Evolutionary conservation across 2,888 invertebrate genomes (phyloP), one percentile per base, ranked within the genome.

Genomic region (Coenonympha glycerion): DNA sequence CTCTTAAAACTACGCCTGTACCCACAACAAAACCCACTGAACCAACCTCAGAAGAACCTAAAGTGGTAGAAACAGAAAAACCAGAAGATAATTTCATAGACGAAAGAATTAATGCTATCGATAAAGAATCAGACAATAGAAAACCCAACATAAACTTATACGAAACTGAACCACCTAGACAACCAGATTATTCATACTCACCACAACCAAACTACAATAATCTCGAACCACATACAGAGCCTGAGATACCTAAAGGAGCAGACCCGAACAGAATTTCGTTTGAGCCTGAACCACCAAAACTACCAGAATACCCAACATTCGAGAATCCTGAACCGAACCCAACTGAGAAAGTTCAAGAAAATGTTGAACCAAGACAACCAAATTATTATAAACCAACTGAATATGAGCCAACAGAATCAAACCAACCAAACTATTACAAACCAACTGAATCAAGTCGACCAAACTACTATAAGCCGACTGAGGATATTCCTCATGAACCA

Each of bases 31-130:
- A 33, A 9, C 44, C 50, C 15, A 42, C 56, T 30, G 53, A 55
- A 26, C 49, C 52, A 15, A 54, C 47, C 9, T 36, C 42, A 36
- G 47, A 51, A 49, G 31, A 45, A 49, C 49, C 51, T 59, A 19
- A 63, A 58, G 39, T 56, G 61, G 56, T 37, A 44, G 13, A 51
- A 56, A 47, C 47, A 63, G 18, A 45, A 16, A 33, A 16, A 24
- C 6, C 24, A 30, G 31, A 31, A 62, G 55, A 53, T 8, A 48
- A 40, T 48, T 40, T 15, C 33, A 11, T 52, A 18, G 49, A 49
- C 24, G 47, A 53, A 13, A 42, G 15, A 9, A 40, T 49, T 15
- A 28, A 42, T 37, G 37, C 21, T 1, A 46, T 41, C 33, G 49
- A 56, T 47, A 56, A 41, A 9, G 44, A 37, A 30, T 45, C 58